Percentiles rank a stretch among this genome's conserved stretches.
phyloP scores from a whole-genome alignment of 2,113 vertebrate genomes.

The Anolis carolinensis region DNA sequence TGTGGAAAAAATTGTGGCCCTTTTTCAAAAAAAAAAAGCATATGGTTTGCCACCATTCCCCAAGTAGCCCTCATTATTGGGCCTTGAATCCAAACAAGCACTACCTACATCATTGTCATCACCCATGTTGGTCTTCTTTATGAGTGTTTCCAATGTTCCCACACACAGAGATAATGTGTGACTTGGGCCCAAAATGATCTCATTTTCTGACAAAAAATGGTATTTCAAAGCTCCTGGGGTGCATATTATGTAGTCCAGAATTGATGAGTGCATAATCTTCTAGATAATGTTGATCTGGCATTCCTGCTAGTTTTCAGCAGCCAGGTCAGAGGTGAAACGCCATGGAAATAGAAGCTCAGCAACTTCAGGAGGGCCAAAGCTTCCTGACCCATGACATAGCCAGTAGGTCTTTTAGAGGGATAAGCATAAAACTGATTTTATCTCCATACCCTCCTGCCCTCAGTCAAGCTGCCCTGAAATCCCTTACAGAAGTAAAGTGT shows the following conservation, averaged over 20 bases:
- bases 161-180: background rate
- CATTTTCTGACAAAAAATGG: background rate
- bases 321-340: background rate
- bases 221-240: background rate
- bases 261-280: background rate
- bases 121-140: background rate
- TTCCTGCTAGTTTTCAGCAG: background rate
- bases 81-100: background rate
- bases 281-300: background rate
- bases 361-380: background rate
- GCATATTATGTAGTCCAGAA: no score
- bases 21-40: background rate
- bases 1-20: no score
- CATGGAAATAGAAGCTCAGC: background rate
- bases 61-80: background rate
- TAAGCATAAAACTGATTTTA: background rate
- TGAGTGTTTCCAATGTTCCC: background rate
- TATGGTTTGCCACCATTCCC: background rate
- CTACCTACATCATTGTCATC: background rate
- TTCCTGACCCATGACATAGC: background rate
- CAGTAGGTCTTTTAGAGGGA: background rate
- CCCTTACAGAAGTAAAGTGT: rapidly evolving
- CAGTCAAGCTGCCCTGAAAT: background rate
- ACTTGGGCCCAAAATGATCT: background rate
- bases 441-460: background rate